Evolutionary conservation across 2,113 vertebrate genomes (phyloP).

Genomic region (Nothocercus julius): DNA sequence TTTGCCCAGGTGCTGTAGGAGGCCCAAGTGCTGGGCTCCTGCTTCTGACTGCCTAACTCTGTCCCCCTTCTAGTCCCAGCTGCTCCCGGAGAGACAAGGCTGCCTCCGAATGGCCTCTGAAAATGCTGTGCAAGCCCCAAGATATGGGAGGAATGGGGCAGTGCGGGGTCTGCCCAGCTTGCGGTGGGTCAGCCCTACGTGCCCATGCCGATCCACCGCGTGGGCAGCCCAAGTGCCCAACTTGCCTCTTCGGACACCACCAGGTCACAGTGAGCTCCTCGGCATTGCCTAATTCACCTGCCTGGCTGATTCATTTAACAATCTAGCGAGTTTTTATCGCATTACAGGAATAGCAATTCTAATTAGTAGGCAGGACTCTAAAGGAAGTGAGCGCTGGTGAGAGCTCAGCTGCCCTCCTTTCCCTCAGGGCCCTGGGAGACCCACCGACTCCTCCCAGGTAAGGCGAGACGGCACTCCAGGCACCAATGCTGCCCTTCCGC

Average conservation of each 20-base stretch:
- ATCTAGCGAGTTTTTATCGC: not conserved
- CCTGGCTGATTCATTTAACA: not conserved
- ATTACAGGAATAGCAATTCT: not conserved
- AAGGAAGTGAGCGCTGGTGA: not conserved
- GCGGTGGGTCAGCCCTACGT: not conserved
- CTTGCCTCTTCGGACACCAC: not conserved
- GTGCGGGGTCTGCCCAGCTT: rapidly evolving
- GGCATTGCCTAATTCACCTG: not conserved
- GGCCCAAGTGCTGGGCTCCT: not conserved
- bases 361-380: not conserved
- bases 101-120: not conserved
- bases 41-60: not conserved
- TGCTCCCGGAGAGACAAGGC: not conserved
- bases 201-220: not conserved
- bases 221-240: not conserved
- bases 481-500: conserved; percentile 83
- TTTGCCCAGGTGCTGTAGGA: not conserved
- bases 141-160: not conserved
- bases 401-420: not conserved
- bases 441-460: conserved; percentile 86
- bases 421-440: not conserved
- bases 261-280: not conserved
- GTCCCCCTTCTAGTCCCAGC: rapidly evolving
- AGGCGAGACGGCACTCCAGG: conserved; percentile 87
- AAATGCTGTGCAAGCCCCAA: not conserved